phyloP scores from a whole-genome alignment of 2,888 invertebrate species.

The Lasioglossum oenotherae region DNA sequence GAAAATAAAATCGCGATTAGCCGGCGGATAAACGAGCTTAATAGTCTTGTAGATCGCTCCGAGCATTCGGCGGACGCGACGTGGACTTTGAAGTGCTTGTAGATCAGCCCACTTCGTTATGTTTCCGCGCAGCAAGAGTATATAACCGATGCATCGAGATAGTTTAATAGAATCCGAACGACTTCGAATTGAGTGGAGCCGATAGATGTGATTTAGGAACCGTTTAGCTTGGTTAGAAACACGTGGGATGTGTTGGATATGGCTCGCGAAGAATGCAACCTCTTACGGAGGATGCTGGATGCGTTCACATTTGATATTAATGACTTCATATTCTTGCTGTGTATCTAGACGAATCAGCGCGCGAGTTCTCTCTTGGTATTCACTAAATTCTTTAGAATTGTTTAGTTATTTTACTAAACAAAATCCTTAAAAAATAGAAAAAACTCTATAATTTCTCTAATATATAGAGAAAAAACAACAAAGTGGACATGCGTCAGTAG shows the following conservation, averaged over 20 bases:
- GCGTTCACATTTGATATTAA: neutral
- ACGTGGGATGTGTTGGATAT: neutral
- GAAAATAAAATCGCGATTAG: constrained; percentile 12
- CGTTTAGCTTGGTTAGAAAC: neutral
- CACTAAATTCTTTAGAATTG: too few species aligned
- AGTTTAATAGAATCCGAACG: neutral
- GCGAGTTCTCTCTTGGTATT: too few species aligned
- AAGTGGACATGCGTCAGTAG: too few species aligned
- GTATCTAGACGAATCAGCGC: neutral
- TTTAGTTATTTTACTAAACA: neutral
- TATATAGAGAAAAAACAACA: neutral
- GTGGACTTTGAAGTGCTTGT: neutral
- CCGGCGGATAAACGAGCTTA: constrained; percentile 41
- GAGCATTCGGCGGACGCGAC: constrained; percentile 50
- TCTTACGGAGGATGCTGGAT: neutral
- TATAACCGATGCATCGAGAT: neutral
- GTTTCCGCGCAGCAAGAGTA: neutral
- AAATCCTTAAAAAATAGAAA: neutral
- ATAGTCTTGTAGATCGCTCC: constrained; percentile 58
- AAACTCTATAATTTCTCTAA: neutral
- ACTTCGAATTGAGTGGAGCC: neutral
- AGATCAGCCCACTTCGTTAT: neutral
- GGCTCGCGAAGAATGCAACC: neutral
- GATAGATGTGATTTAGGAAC: neutral
- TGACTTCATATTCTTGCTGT: neutral